These are phyloP conservation scores for Seriola dumerili DNA, from an alignment of 2,113 vertebrate genomes.

Conservation along the genomic window DNA sequence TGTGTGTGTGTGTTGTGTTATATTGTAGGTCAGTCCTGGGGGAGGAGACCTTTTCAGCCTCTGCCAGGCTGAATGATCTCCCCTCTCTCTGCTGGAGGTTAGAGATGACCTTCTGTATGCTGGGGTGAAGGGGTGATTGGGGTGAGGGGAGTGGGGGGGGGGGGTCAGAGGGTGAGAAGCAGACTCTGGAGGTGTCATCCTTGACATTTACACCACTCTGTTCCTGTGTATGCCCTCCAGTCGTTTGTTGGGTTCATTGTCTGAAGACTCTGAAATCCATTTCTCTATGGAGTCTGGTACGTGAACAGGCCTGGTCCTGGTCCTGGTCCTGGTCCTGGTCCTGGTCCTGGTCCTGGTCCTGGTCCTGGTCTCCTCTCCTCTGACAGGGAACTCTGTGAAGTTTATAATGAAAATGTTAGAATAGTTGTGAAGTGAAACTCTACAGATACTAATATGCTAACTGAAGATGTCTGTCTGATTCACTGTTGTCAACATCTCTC, in stretches of 20 bases:
- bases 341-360: too few species aligned
- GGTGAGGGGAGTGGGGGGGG: not conserved
- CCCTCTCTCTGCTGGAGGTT: conserved; percentile 68
- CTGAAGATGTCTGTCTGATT: too few species aligned
- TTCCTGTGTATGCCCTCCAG: not conserved
- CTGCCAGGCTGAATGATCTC: conserved; percentile 46
- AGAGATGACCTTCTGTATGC: conserved; percentile 78
- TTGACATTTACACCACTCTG: conserved; percentile 42
- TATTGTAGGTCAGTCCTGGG: conserved; percentile 1
- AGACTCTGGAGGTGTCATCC: conserved; percentile 44
- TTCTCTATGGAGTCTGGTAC: not conserved
- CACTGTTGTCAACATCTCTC: too few species aligned
- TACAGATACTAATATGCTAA: too few species aligned
- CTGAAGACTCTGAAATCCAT: not conserved
- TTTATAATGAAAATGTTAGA: too few species aligned
- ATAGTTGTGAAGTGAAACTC: too few species aligned
- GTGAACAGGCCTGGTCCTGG: not conserved
- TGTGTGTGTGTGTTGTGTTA: not conserved
- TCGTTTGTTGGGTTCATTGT: conserved; percentile 19
- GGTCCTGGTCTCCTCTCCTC: too few species aligned
- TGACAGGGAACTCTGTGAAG: too few species aligned
- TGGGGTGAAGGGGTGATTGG: not conserved
- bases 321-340: too few species aligned
- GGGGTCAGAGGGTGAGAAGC: not conserved
- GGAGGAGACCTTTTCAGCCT: conserved; percentile 74